Evolutionary conservation across 2,888 invertebrate genomes (phyloP), one percentile per base, ranked within the genome.

Genomic region (Polydrusus tereticollis): DNA sequence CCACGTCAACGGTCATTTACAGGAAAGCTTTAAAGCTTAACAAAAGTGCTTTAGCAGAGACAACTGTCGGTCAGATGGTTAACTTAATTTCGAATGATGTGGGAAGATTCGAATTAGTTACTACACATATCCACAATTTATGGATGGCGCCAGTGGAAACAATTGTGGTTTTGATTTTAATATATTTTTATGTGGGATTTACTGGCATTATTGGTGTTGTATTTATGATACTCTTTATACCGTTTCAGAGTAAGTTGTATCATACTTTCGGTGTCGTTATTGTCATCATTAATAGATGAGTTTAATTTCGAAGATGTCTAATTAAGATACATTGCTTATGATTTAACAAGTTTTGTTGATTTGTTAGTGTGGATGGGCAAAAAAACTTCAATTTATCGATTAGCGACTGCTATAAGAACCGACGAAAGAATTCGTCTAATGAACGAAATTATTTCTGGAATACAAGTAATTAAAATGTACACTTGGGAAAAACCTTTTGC

Each of bases 401-500:
- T 94, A 76, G 90, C 92, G 80, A 94, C 94, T 0, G 94, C 96
- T 0, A 84, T 90, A 36, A 88, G 92, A 64, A 95, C 96, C 0
- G 97, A 97, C 85, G 89, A 94, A 77, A 86, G 97, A 5, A 92
- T 97, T 0, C 87, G 93, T 14, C 83, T 96, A 0, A 96, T 97
- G 95, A 95, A 94, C 82, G 97, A 95, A 86, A 92, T 95, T 23
- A 90, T 97, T 47, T 90, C 91, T 79, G 96, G 95, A 0, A 93
- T 95, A 82, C 90, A 95, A 86, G 95, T 97, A 0, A 94, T 98
- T 77, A 98, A 98, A 87, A 97, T 97, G 96, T 97, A 96, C 81
- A 94, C 96, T 0, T 97, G 97, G 94, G 97, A 98, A 83, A 90
- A 90, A 79, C 93, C 96, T 0, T 97, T 97, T 82, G 90, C 92